Conservation (phyloP, 2,888 invertebrate genomes). For the Dicycla oo region DNA sequence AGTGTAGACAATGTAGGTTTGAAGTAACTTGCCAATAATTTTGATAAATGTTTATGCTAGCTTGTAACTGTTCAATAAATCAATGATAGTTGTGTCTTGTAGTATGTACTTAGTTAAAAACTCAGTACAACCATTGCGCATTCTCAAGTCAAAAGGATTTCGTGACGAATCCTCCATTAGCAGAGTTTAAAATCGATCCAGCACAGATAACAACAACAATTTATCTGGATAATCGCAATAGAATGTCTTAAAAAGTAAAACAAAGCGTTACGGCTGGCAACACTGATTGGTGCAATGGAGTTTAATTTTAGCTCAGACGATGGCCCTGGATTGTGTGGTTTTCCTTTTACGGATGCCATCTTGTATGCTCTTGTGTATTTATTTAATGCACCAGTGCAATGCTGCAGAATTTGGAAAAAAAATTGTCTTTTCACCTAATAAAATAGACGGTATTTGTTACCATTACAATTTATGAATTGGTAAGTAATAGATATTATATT, state of each 20-base stretch:
- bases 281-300: conserved; percentile 74
- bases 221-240: conserved; percentile 62
- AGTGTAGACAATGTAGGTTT: background rate
- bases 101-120: background rate
- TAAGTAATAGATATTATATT: no score
- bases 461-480: background rate
- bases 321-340: conserved; percentile 67
- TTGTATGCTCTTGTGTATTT: conserved; percentile 56
- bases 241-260: conserved; percentile 65
- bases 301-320: conserved; percentile 76
- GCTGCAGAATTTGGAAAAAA: conserved; percentile 13
- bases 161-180: conserved; percentile 50
- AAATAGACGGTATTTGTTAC: background rate
- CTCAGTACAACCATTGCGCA: background rate
- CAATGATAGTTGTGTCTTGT: background rate
- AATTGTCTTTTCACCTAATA: background rate
- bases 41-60: background rate
- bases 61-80: no score
- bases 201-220: conserved; percentile 48
- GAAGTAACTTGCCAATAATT: background rate
- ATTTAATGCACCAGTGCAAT: conserved; percentile 32
- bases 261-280: conserved; percentile 62
- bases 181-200: conserved; percentile 46
- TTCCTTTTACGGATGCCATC: conserved; percentile 70
- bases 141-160: conserved; percentile 14